Conservation (phyloP, 2,113 vertebrate species). For the Acanthochromis polyacanthus region DNA sequence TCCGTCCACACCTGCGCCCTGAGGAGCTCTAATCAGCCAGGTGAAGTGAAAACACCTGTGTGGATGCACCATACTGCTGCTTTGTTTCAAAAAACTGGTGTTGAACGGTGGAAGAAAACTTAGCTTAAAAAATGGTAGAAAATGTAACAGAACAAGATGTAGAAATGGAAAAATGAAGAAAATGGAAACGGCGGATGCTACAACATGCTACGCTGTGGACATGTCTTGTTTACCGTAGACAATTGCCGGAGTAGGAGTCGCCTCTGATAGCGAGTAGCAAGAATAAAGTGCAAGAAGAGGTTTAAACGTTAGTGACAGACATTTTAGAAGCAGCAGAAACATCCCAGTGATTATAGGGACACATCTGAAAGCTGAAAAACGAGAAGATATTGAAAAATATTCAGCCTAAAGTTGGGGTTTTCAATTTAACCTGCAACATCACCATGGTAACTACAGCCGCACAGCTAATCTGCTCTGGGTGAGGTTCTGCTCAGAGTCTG, state of each 20-base stretch:
- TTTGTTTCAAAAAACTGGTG: neutral
- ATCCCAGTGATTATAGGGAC: neutral
- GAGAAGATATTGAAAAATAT: too few relatives aligned
- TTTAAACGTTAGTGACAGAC: constrained; percentile 67
- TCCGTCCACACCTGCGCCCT: neutral
- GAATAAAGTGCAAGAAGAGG: constrained; percentile 77
- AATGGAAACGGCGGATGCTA: constrained; percentile 43
- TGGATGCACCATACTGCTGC: neutral
- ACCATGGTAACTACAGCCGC: too few relatives aligned
- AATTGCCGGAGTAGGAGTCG: constrained; percentile 94
- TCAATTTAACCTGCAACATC: too few relatives aligned
- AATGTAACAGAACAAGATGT: too few relatives aligned
- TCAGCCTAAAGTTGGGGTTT: too few relatives aligned
- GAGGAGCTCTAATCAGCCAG: neutral
- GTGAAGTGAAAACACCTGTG: constrained; percentile 11
- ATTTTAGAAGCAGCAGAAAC: constrained; percentile 37
- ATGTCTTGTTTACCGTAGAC: constrained; percentile 93
- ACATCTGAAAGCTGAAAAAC: neutral
- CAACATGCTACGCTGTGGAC: constrained; percentile 10
- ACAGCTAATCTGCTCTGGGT: too few relatives aligned
- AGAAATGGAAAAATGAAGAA: neutral
- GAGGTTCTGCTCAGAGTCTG: too few relatives aligned
- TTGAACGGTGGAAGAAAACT: neutral
- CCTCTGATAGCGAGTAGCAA: constrained; percentile 93
- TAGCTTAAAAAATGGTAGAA: neutral